Conservation (phyloP, 2,797 vertebrate species). For the Catharus ustulatus region DNA sequence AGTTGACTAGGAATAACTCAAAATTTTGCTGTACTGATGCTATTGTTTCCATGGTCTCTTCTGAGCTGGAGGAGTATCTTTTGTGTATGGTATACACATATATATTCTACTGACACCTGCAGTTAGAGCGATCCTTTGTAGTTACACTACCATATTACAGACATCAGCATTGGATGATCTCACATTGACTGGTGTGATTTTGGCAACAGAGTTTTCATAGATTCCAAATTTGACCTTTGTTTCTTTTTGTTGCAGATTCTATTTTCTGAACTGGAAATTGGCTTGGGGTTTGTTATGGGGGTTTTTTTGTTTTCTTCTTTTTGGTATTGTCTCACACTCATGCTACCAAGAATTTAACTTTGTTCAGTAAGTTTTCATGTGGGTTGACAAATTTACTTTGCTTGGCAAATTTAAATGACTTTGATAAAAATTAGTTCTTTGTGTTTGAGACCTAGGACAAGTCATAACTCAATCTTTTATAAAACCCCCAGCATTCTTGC, state of each 20-base stretch:
- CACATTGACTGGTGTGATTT: neutral
- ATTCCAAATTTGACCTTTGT: neutral
- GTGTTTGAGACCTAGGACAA: neutral
- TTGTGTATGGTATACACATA: neutral
- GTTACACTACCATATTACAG: neutral
- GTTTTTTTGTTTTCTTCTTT: neutral
- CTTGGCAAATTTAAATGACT: constrained; percentile 40
- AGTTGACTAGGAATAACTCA: neutral
- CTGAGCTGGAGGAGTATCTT: neutral
- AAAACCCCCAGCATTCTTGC: constrained; percentile 28
- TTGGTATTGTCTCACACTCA: neutral
- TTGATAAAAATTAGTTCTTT: constrained; percentile 12
- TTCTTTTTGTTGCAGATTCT: neutral
- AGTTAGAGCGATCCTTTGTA: neutral
- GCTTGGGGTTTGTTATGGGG: neutral
- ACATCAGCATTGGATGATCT: neutral
- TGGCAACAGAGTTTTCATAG: neutral
- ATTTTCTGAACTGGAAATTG: neutral
- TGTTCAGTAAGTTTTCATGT: neutral
- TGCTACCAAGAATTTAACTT: neutral
- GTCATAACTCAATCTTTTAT: neutral
- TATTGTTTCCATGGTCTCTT: neutral
- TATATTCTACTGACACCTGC: neutral
- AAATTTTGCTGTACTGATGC: neutral
- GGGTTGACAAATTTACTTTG: constrained; percentile 28